A percentile compares a stretch with the other conserved stretches of the same genome.
These are phyloP conservation scores for Nomada flava DNA, from an alignment of 2,888 invertebrate species.

Conservation along the genomic window DNA sequence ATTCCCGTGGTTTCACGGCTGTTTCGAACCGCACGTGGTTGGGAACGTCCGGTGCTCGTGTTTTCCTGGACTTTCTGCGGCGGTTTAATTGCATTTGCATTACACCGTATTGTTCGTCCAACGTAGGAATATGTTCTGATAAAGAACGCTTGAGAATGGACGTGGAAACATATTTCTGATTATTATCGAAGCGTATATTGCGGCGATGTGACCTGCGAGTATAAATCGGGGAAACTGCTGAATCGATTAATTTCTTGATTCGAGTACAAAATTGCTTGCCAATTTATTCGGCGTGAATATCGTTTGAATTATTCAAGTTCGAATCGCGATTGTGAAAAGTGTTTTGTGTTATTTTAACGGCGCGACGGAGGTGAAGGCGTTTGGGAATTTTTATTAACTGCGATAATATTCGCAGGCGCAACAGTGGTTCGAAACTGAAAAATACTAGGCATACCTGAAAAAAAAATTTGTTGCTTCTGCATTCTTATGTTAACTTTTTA, in stretches of 20 bases:
- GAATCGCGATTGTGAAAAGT: no score
- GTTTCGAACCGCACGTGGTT: background rate
- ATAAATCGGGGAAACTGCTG: background rate
- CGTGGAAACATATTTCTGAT: no score
- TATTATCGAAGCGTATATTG: no score
- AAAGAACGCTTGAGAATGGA: background rate
- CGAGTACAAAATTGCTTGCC: no score
- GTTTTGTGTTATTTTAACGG: no score
- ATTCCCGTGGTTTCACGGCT: background rate
- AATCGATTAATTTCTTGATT: background rate
- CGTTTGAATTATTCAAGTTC: no score
- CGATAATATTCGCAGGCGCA: background rate
- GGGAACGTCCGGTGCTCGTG: background rate
- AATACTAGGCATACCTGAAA: no score
- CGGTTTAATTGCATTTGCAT: slow-evolving; percentile 20
- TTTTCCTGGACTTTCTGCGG: background rate
- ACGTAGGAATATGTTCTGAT: background rate
- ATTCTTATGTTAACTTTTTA: no score
- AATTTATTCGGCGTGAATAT: no score
- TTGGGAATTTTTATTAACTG: background rate
- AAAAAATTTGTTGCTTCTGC: no score
- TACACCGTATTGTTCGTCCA: background rate
- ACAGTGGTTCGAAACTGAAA: no score
- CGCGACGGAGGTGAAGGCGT: background rate
- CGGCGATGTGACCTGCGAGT: background rate